Percentiles rank a stretch among this genome's conserved stretches.
phyloP scores from a whole-genome alignment of 2,888 invertebrate genomes.

The Prenolepis imparis region DNA sequence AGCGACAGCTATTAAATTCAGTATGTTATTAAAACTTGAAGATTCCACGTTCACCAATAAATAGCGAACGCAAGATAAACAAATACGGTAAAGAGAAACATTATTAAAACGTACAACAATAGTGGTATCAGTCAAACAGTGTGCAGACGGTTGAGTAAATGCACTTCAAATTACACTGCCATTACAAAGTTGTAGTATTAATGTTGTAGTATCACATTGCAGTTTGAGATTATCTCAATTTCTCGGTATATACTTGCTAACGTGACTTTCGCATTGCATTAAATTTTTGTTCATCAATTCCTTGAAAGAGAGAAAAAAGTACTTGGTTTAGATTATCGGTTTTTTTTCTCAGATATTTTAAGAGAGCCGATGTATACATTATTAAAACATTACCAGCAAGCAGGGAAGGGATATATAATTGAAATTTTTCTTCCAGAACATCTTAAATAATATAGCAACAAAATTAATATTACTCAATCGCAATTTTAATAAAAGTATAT shows the following conservation, averaged over 20 bases:
- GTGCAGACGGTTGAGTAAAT: neutral
- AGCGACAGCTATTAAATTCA: neutral
- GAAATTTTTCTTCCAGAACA: neutral
- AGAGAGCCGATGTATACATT: neutral
- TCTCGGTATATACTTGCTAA: neutral
- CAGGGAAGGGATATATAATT: neutral
- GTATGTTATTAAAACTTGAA: neutral
- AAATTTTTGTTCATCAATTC: constrained; percentile 21
- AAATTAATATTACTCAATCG: neutral
- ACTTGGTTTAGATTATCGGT: neutral
- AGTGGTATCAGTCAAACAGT: neutral
- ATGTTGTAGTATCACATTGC: constrained; percentile 18
- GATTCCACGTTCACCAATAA: neutral
- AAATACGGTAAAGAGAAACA: neutral
- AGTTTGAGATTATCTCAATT: constrained; percentile 2
- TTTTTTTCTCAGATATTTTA: neutral
- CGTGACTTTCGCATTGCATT: neutral
- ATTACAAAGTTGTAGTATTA: constrained; percentile 1
- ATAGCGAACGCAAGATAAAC: neutral
- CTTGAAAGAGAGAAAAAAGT: neutral
- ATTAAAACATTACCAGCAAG: constrained; percentile 2
- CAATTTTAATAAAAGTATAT: neutral
- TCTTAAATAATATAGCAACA: neutral
- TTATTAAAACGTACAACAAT: neutral
- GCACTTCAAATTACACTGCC: neutral